A percentile compares a stretch with the other conserved stretches of the same genome.
These are phyloP conservation scores for Philopedon plagiatum DNA, from an alignment of 2,888 invertebrate genomes.

Conservation along the genomic window DNA sequence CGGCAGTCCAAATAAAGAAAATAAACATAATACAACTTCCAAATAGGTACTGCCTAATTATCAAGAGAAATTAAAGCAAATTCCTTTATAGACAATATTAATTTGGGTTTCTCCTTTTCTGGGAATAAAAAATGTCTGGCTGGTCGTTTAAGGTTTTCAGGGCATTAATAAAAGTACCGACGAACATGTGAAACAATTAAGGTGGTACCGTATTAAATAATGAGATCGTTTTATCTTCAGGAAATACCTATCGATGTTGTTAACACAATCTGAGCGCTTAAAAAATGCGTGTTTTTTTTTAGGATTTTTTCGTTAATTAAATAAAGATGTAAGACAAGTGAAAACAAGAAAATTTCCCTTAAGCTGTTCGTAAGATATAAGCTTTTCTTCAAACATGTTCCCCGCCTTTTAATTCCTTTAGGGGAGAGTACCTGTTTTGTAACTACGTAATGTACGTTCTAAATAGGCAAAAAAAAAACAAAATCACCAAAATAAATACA, in stretches of 20 bases:
- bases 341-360: no score
- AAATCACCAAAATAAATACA: no score
- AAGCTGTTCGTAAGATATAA: no score
- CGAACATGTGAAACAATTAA: conserved; percentile 29
- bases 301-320: not conserved
- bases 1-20: no score
- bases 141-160: conserved; percentile 20
- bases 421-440: no score
- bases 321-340: no score
- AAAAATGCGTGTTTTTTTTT: conserved; percentile 1
- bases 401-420: no score
- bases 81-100: conserved; percentile 26
- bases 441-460: no score
- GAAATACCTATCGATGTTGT: conserved; percentile 8
- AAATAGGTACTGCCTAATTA: conserved; percentile 21
- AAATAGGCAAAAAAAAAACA: no score
- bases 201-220: conserved; percentile 14
- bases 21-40: not conserved
- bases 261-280: not conserved
- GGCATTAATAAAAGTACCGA: conserved; percentile 30
- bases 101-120: conserved; percentile 30
- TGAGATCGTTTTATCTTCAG: conserved; percentile 26
- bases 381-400: no score
- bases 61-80: conserved; percentile 32
- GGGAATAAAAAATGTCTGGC: conserved; percentile 23